A percentile compares a stretch with the other conserved stretches of the same genome.
These are phyloP conservation scores for Trissolcus basalis DNA, from an alignment of 1,140 invertebrate genomes.

Conservation along the genomic window DNA sequence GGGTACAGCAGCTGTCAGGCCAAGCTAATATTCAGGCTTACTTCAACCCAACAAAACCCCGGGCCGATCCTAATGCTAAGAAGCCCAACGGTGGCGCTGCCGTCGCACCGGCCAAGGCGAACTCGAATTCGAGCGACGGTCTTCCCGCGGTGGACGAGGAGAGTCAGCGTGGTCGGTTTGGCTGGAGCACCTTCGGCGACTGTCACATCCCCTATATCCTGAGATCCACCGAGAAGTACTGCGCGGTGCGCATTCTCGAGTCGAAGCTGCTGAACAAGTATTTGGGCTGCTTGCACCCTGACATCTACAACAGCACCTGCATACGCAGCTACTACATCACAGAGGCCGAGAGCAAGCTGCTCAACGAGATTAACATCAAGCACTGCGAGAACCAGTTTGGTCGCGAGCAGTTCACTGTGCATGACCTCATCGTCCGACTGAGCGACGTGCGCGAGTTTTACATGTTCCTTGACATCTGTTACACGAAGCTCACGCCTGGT, in stretches of 20 bases:
- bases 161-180: slow-evolving; percentile 89
- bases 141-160: slow-evolving; percentile 81
- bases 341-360: slow-evolving; percentile 89
- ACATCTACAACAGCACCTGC: slow-evolving; percentile 91
- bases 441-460: slow-evolving; percentile 93
- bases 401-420: slow-evolving; percentile 89
- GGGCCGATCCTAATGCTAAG: neutral
- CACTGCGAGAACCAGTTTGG: slow-evolving; percentile 95
- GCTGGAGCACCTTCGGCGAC: slow-evolving; percentile 91
- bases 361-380: slow-evolving; percentile 94
- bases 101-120: slow-evolving; percentile 52
- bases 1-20: slow-evolving; percentile 65
- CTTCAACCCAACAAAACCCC: slow-evolving; percentile 61
- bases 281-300: slow-evolving; percentile 86
- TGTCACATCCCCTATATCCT: slow-evolving; percentile 92
- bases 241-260: slow-evolving; percentile 93
- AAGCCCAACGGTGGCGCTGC: slow-evolving; percentile 12
- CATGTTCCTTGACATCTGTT: slow-evolving; percentile 91
- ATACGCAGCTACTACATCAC: slow-evolving; percentile 96
- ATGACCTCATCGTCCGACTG: slow-evolving; percentile 92
- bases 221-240: slow-evolving; percentile 89
- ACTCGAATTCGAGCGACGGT: slow-evolving; percentile 58
- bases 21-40: slow-evolving; percentile 79
- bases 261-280: slow-evolving; percentile 90
- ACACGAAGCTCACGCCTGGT: slow-evolving; percentile 83